These are phyloP conservation scores for Puffinus mauretanicus DNA, from an alignment of 2,113 vertebrate species.

Conservation along the genomic window DNA sequence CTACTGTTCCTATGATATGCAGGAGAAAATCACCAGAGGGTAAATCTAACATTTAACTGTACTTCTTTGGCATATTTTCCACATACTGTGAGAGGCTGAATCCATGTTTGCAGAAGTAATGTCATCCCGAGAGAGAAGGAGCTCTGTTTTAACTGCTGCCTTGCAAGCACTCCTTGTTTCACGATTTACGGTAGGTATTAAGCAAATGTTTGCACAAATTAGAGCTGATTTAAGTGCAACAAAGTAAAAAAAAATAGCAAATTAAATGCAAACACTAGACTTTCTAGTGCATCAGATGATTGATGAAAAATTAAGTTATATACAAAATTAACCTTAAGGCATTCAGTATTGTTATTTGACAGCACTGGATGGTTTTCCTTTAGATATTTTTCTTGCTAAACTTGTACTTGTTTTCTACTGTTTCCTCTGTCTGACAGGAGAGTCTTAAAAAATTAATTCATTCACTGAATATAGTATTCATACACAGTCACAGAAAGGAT, in stretches of 20 bases:
- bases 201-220: conserved; percentile 22
- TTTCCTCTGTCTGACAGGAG: neutral
- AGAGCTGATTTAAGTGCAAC: neutral
- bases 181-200: neutral
- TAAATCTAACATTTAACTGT: neutral
- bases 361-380: neutral
- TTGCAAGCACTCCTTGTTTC: neutral
- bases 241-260: neutral
- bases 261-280: neutral
- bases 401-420: neutral
- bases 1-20: neutral
- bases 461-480: neutral
- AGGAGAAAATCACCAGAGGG: neutral
- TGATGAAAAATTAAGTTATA: neutral
- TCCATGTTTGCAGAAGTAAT: conserved; percentile 4
- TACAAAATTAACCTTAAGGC: neutral
- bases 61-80: conserved; percentile 1
- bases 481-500: neutral
- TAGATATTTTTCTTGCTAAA: neutral
- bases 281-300: neutral
- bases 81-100: neutral
- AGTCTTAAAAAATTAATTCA: neutral
- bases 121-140: neutral
- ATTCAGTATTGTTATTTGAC: neutral
- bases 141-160: neutral